Evolutionary conservation across 2,113 vertebrate species (phyloP).

Genomic region (Chionomys nivalis): DNA sequence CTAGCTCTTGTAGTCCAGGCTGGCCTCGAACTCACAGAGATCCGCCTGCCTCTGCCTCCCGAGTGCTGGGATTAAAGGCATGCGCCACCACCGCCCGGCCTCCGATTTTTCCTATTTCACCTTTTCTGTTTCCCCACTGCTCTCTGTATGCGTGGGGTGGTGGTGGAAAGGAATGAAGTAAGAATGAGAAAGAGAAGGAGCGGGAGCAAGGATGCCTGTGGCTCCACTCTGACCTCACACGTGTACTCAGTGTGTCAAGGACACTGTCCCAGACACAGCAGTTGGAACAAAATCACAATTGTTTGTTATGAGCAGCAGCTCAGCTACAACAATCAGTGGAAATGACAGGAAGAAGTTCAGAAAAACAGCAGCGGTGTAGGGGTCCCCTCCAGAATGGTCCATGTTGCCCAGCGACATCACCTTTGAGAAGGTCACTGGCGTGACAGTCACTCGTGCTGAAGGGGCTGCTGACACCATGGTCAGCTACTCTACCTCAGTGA

Average conservation of each 20-base stretch:
- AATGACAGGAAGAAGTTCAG: conserved; percentile 98
- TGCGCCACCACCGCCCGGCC: too few relatives aligned
- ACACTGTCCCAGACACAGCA: not conserved
- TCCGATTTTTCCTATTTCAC: not conserved
- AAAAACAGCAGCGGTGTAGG: conserved; percentile 89
- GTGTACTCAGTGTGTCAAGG: not conserved
- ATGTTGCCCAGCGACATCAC: conserved; percentile 94
- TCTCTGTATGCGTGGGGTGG: not conserved
- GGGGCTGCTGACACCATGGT: conserved; percentile 96
- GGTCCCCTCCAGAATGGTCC: conserved; percentile 92
- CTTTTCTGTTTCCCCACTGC: not conserved
- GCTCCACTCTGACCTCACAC: not conserved
- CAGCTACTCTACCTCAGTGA: conserved; percentile 93
- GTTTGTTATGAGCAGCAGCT: conserved; percentile 96
- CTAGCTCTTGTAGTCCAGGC: too few relatives aligned
- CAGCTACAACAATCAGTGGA: conserved; percentile 92
- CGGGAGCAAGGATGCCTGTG: not conserved
- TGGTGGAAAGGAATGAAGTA: not conserved
- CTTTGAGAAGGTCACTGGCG: conserved; percentile 95
- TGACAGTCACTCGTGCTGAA: conserved; percentile 92
- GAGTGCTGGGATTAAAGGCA: too few relatives aligned
- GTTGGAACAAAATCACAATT: conserved; percentile 86
- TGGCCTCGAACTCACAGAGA: too few relatives aligned
- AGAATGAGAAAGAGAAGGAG: not conserved
- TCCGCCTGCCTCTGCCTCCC: too few relatives aligned